These are phyloP conservation scores for Neosilurus hyrtlii DNA, from an alignment of 2,797 vertebrate genomes.

Conservation along the genomic window DNA sequence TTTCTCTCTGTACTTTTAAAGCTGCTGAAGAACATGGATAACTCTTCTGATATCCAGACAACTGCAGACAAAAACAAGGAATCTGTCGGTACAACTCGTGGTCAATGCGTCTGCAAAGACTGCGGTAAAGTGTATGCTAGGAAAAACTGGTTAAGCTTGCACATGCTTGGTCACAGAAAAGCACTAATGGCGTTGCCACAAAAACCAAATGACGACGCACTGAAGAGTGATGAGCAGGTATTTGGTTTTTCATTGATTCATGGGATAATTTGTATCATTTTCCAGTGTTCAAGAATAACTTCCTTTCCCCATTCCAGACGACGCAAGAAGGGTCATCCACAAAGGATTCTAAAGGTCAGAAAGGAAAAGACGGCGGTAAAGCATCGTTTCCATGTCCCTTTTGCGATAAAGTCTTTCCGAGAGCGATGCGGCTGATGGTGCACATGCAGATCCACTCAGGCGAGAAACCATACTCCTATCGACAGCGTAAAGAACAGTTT, in stretches of 20 bases:
- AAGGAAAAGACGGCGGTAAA: slow-evolving; percentile 43
- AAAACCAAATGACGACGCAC: neutral
- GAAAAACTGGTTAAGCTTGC: slow-evolving; percentile 29
- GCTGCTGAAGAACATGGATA: neutral
- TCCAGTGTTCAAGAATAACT: neutral
- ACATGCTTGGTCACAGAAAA: slow-evolving; percentile 27
- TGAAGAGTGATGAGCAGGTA: slow-evolving; percentile 35
- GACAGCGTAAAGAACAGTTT: slow-evolving; percentile 48
- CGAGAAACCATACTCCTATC: slow-evolving; percentile 49
- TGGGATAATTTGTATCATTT: neutral
- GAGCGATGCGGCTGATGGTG: slow-evolving; percentile 47
- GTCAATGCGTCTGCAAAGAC: neutral
- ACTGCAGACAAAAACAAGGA: slow-evolving; percentile 9
- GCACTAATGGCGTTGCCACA: neutral
- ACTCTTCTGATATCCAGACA: slow-evolving; percentile 6
- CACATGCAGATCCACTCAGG: slow-evolving; percentile 52
- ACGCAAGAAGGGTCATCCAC: slow-evolving; percentile 17
- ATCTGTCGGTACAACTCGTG: neutral
- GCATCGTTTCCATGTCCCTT: slow-evolving; percentile 46
- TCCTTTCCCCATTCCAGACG: slow-evolving; percentile 21
- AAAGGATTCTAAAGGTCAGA: slow-evolving; percentile 28
- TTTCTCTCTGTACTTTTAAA: neutral
- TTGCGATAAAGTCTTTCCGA: slow-evolving; percentile 50
- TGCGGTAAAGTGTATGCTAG: slow-evolving; percentile 32
- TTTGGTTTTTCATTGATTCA: neutral